phyloP scores from a whole-genome alignment of 37 sponge, comb jelly and placozoan genomes.

The Bolinopsis microptera region DNA sequence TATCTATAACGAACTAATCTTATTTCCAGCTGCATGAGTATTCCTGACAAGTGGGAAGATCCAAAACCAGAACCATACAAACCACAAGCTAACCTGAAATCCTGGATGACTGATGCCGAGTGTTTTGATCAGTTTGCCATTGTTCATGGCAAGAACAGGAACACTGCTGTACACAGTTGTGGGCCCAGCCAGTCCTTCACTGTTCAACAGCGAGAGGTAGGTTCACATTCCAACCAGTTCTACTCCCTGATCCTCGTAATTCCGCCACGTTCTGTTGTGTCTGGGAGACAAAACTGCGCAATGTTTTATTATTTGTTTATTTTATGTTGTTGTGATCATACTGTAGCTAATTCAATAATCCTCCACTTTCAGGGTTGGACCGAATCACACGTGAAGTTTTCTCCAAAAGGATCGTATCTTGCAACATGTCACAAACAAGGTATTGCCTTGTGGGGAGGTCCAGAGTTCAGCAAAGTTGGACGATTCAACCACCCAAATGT shows the following conservation, averaged over 20 bases:
- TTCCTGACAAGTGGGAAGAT: conserved; percentile 30
- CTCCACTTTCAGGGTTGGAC: conserved; percentile 80
- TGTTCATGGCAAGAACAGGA: conserved; percentile 72
- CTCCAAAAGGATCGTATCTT: conserved; percentile 91
- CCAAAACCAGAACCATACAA: conserved; percentile 32
- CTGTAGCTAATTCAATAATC: too few species aligned
- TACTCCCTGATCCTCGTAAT: too few species aligned
- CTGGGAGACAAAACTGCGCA: too few species aligned
- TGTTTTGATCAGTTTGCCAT: conserved; percentile 93
- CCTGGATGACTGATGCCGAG: conserved; percentile 86
- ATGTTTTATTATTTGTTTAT: too few species aligned
- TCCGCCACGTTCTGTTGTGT: too few species aligned
- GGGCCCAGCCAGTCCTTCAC: not conserved
- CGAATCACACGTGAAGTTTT: conserved; percentile 88
- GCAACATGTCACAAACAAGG: conserved; percentile 91
- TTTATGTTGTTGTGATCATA: too few species aligned
- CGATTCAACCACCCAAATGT: conserved; percentile 78
- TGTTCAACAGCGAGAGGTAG: conserved; percentile 10
- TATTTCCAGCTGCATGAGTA: conserved; percentile 14
- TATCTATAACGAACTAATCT: not conserved
- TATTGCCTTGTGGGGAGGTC: conserved; percentile 90
- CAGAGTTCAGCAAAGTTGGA: conserved; percentile 73
- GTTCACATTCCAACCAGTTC: conserved; percentile 17
- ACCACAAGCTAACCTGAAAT: conserved; percentile 83
- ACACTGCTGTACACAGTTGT: conserved; percentile 26